Conservation (phyloP, 2,888 invertebrate species). For the Molorchus minor region DNA sequence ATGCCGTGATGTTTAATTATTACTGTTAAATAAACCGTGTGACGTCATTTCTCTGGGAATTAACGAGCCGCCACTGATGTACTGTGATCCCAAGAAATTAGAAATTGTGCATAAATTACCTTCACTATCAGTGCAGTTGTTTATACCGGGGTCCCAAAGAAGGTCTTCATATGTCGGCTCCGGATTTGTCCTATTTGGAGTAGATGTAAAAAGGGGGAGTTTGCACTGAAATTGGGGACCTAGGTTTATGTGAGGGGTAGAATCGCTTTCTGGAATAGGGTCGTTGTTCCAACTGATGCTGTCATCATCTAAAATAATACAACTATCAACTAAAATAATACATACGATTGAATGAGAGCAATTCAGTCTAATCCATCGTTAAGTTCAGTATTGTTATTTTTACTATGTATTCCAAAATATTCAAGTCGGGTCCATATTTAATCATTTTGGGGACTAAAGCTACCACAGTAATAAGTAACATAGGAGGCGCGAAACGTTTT, state of each 20-base stretch:
- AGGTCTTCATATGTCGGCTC: constrained; percentile 73
- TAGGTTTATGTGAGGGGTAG: constrained; percentile 84
- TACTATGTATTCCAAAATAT: no score
- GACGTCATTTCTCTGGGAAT: neutral
- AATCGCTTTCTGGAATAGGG: constrained; percentile 63
- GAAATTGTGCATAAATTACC: constrained; percentile 63
- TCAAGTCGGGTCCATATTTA: no score
- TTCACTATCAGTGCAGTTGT: constrained; percentile 78
- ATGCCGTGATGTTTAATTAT: no score
- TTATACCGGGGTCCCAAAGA: constrained; percentile 88
- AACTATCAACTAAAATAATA: constrained; percentile 5
- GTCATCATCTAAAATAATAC: constrained; percentile 53
- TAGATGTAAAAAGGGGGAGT: constrained; percentile 68
- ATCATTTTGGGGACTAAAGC: no score
- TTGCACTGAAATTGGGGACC: constrained; percentile 88
- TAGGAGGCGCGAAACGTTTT: no score
- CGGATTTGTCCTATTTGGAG: constrained; percentile 64
- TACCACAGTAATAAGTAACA: no score
- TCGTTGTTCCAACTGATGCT: constrained; percentile 57
- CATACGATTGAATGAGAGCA: constrained; percentile 3
- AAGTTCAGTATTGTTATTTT: no score
- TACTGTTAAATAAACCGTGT: no score
- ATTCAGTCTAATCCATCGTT: no score
- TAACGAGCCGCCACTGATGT: neutral
- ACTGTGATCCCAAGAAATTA: neutral